These are phyloP conservation scores for Agapostemon virescens DNA, from an alignment of 2,888 invertebrate genomes.

Conservation along the genomic window DNA sequence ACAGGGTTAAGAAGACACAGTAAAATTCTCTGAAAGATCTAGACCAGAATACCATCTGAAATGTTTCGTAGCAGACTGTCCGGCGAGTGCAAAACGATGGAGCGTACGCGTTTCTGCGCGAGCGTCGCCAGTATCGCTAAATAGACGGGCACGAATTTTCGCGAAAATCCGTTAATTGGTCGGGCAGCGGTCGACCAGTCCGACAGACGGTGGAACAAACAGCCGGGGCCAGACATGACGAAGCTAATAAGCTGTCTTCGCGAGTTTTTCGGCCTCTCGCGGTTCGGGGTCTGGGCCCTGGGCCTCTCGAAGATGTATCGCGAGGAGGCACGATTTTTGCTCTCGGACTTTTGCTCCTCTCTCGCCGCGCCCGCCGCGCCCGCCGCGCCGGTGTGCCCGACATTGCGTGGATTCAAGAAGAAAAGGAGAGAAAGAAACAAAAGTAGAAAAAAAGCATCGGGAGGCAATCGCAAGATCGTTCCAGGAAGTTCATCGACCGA, in stretches of 20 bases:
- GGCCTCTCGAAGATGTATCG: conserved; percentile 17
- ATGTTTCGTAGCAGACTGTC: not conserved
- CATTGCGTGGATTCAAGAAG: conserved; percentile 54
- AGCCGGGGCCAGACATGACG: conserved; percentile 14
- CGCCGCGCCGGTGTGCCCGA: conserved; percentile 37
- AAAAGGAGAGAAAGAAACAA: conserved; percentile 53
- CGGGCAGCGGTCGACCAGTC: not conserved
- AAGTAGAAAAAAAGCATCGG: conserved; percentile 49
- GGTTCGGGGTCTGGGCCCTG: not conserved
- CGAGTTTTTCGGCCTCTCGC: conserved; percentile 20
- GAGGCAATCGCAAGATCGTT: conserved; percentile 67
- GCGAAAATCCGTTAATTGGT: conserved; percentile 29
- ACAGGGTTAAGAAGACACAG: no score
- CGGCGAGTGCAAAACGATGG: not conserved
- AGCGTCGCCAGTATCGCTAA: not conserved
- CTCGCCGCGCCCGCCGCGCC: not conserved
- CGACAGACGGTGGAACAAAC: conserved; percentile 10
- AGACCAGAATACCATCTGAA: no score
- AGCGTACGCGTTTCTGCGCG: not conserved
- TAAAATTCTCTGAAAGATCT: no score
- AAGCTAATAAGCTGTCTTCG: conserved; percentile 20
- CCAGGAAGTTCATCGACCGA: conserved; percentile 68
- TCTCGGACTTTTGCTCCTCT: conserved; percentile 24
- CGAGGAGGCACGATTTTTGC: conserved; percentile 37
- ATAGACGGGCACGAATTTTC: conserved; percentile 4